These are phyloP conservation scores for Paramuricea clavata DNA, from an alignment of 92 coral and sea anemone species.

Conservation along the genomic window DNA sequence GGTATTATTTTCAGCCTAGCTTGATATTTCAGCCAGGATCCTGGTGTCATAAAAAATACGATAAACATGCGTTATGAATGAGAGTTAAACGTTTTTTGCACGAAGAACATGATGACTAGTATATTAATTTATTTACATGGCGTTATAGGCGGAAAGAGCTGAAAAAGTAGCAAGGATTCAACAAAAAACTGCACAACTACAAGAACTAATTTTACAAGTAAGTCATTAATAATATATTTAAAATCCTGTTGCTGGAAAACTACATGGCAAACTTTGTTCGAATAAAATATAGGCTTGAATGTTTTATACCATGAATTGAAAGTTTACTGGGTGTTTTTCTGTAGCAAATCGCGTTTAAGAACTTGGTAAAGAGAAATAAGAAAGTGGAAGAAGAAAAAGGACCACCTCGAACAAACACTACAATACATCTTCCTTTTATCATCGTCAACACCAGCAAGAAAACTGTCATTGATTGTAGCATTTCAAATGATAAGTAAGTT, in stretches of 20 bases:
- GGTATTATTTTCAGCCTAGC: not conserved
- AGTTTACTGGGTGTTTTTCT: not conserved
- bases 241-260: too few relatives aligned
- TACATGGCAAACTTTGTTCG: not conserved
- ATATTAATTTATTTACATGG: not conserved
- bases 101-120: not conserved
- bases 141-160: conserved; percentile 82
- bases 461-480: conserved; percentile 99
- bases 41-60: too few relatives aligned
- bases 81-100: not conserved
- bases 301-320: not conserved
- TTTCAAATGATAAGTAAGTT: conserved; percentile 98
- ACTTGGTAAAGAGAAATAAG: conserved; percentile 92
- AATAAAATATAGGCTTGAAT: not conserved
- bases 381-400: conserved; percentile 88
- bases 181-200: conserved; percentile 97
- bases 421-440: conserved; percentile 96
- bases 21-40: too few relatives aligned
- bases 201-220: conserved; percentile 98
- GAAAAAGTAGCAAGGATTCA: conserved; percentile 91
- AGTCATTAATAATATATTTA: too few relatives aligned
- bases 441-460: conserved; percentile 99
- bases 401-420: conserved; percentile 88
- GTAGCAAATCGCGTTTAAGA: conserved; percentile 99
- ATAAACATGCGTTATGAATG: too few relatives aligned